Evolutionary conservation across 1,140 invertebrate species (phyloP), one percentile per base, ranked within the genome.

Genomic region (Vanessa atalanta): DNA sequence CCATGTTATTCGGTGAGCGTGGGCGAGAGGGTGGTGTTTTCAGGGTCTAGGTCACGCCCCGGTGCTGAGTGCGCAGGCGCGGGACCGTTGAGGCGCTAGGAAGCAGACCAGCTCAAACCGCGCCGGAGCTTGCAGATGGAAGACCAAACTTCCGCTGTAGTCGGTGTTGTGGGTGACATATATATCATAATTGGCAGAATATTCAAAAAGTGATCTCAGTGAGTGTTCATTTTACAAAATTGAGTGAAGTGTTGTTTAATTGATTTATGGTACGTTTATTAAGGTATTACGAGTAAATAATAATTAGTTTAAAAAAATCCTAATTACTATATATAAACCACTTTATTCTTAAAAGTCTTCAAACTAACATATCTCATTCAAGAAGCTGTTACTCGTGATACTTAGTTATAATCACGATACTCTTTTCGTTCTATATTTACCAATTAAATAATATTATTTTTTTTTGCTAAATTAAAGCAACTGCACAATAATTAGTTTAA

Each of bases 11-110:
- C 53, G 77, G 77, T 83, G 67, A 81, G 86, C 83, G 89, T 89
- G 84, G 90, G 91, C 85, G 83, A 85, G 80, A 81, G 87, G 91
- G 88, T 88, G 87, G 76, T 79, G 80, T 84, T 91, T 90, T 91
- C 91, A 93, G 89, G 93, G 93, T 93, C 93, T 93, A 93, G 93
- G 93, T 93, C 90, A 93, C 93, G 93, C 92, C 92, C 91, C 83
- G 81, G 80, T 63, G 63, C 43, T 48, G n/a, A 71, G 43, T 37
- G 84, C 89, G 89, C 88, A 82, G 82, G 88, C 88, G 89, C 86
- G 85, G 83, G 79, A n/a, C 55, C 55, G 23, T 70, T 77, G 72
- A 57, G 78, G 81, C 77, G 73, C 78, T 70, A 80, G 79, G 83
- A 86, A 86, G 78, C 73, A 66, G 69, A 78, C 47, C 75, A 77